Evolutionary conservation across 2,888 invertebrate species (phyloP), one percentile per base, ranked within the genome.

Genomic region (Laspeyria flexula): DNA sequence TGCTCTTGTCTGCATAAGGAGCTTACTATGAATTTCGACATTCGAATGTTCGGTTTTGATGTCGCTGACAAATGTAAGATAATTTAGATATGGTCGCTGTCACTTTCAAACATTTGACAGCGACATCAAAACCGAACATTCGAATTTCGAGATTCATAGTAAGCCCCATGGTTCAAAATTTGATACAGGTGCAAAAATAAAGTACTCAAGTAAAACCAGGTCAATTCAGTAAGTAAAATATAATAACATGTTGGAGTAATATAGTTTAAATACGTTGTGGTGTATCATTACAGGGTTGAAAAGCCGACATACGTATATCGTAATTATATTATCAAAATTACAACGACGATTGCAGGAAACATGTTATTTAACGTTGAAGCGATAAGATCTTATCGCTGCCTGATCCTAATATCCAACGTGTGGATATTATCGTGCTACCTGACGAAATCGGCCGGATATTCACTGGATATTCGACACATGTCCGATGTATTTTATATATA

Each of bases 321-420:
- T 89, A 88, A 91, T 91, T 88, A 90, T 88, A 88, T 86, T 90
- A 91, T 90, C 88, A 90, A 86, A 91, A 90, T 90, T 85, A 85
- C 86, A 73, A 79, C 85, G 84, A 86, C 89, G 89, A 90, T 89
- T 90, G 83, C 92, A 91, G 92, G 92, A 92, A 90, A 88, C 90
- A 75, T 88, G 91, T 90, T 92, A 92, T 92, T 92, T 92, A 90
- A 89, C 88, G 83, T 86, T 70, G 80, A 63, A 48, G 65, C 77
- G 91, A 92, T 92, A 90, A 53, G 75, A 92, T 92, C 92, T 92
- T 89, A 92, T 92, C 92, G 79, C 57, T 55, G 29, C 55, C 34
- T 54, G 80, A 87, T 89, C 87, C 90, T 91, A 90, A 91, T 91
- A 81, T 77, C 74, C 79, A 82, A 90, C 85, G 91, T 92, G 90